phyloP scores from a whole-genome alignment of 2,888 invertebrate species.

The Tortricodes alternella region DNA sequence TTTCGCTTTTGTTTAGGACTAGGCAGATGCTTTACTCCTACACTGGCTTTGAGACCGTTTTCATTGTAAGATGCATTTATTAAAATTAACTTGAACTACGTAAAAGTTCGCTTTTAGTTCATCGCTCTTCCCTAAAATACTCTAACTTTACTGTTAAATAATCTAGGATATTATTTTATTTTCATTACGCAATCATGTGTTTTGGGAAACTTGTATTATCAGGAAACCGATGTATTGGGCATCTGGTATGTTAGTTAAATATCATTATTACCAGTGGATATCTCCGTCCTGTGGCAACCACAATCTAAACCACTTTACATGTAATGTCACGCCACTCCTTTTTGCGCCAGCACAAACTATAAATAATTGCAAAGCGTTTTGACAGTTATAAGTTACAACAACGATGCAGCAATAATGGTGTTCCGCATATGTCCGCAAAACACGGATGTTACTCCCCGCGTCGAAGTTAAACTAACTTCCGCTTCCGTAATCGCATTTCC shows the following conservation, averaged over 20 bases:
- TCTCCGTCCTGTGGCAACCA: too few relatives aligned
- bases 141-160: too few relatives aligned
- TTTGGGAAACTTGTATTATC: too few relatives aligned
- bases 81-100: background rate
- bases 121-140: too few relatives aligned
- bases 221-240: too few relatives aligned
- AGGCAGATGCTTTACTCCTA: too few relatives aligned
- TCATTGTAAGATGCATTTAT: background rate
- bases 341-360: background rate
- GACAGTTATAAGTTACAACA: constrained; percentile 9
- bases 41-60: too few relatives aligned
- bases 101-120: background rate
- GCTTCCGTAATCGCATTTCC: constrained; percentile 73
- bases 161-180: too few relatives aligned
- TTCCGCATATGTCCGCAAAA: constrained; percentile 41
- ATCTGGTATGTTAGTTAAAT: too few relatives aligned
- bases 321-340: background rate
- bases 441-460: constrained; percentile 53
- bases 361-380: background rate
- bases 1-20: too few relatives aligned
- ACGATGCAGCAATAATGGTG: constrained; percentile 36
- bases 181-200: too few relatives aligned
- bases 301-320: background rate
- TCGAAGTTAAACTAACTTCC: constrained; percentile 73
- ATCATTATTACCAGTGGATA: too few relatives aligned